A percentile compares a stretch with the other conserved stretches of the same genome.
Evolutionary conservation across 2,888 invertebrate genomes (phyloP).

Genomic region (Leptopilina myrica): DNA sequence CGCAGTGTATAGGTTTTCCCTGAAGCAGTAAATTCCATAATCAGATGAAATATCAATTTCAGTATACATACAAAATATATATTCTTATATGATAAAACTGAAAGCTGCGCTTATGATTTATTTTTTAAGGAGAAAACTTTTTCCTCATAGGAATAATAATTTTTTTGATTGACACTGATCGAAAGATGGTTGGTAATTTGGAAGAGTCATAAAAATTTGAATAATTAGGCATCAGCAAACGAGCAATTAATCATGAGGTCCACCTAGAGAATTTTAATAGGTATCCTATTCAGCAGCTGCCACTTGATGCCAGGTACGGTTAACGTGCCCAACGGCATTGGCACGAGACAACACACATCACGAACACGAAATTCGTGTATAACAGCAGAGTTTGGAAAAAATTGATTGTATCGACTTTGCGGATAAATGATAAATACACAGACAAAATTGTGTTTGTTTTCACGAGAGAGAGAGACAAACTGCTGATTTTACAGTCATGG

Average conservation of each 20-base stretch:
- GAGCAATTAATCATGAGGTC: constrained; percentile 68
- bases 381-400: background rate
- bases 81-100: too few relatives aligned
- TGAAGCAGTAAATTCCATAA: too few relatives aligned
- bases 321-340: constrained; percentile 47
- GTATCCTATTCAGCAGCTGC: constrained; percentile 53
- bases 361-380: constrained; percentile 47
- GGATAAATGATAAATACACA: background rate
- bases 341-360: constrained; percentile 48
- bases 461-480: constrained; percentile 7
- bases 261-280: constrained; percentile 60
- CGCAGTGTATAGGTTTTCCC: too few relatives aligned
- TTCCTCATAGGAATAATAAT: too few relatives aligned
- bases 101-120: too few relatives aligned
- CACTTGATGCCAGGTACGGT: constrained; percentile 53
- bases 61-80: too few relatives aligned
- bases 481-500: constrained; percentile 6
- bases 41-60: too few relatives aligned
- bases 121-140: too few relatives aligned
- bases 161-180: constrained; percentile 2
- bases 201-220: constrained; percentile 49
- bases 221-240: constrained; percentile 66
- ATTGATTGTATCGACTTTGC: constrained; percentile 30
- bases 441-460: background rate
- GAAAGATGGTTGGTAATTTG: background rate